These are phyloP conservation scores for Troglohyphantes excavatus DNA, from an alignment of 2,888 invertebrate genomes.

Conservation along the genomic window DNA sequence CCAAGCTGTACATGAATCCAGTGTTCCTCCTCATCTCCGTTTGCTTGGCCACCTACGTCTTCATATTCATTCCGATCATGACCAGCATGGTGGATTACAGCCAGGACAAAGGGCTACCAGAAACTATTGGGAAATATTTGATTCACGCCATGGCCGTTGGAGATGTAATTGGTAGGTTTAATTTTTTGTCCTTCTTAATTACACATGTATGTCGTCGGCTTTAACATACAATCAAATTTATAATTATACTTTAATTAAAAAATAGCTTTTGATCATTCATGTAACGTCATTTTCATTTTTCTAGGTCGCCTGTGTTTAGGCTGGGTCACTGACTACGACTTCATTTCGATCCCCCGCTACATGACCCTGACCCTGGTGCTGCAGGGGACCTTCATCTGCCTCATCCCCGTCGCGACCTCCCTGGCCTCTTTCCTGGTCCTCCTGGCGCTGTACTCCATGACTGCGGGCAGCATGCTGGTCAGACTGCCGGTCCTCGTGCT, in stretches of 20 bases:
- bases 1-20: conserved; percentile 61
- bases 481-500: conserved; percentile 62
- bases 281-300: neutral
- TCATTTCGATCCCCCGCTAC: conserved; percentile 61
- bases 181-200: no score
- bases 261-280: no score
- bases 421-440: conserved; percentile 37
- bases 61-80: conserved; percentile 73
- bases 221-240: no score
- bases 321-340: conserved; percentile 67
- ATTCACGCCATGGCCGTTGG: conserved; percentile 75
- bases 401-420: conserved; percentile 22
- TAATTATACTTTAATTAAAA: no score
- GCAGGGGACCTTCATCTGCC: conserved; percentile 53
- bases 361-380: conserved; percentile 48
- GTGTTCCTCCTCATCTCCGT: conserved; percentile 50
- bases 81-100: conserved; percentile 70
- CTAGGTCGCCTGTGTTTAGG: conserved; percentile 69
- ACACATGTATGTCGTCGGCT: no score
- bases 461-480: conserved; percentile 67
- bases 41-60: conserved; percentile 61
- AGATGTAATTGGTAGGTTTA: conserved; percentile 72
- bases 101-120: conserved; percentile 70
- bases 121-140: conserved; percentile 68
- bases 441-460: conserved; percentile 63